Conservation (phyloP, 2,113 vertebrate genomes). For the Heterotis niloticus region DNA sequence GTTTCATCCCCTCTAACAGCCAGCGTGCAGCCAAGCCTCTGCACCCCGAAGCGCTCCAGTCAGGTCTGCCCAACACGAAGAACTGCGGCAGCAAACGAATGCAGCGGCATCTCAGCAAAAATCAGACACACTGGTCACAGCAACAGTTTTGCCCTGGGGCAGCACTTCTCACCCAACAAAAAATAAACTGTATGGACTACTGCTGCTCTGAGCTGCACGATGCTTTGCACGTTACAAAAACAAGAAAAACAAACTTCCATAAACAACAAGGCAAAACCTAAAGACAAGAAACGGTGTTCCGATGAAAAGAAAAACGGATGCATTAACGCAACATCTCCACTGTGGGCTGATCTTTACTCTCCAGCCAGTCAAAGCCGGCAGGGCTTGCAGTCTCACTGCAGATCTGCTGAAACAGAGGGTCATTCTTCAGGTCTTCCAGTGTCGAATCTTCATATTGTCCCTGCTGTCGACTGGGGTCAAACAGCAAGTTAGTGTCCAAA, state of each 20-base stretch:
- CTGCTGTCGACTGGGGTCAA: conserved; percentile 95
- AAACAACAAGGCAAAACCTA: conserved; percentile 29
- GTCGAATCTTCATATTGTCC: conserved; percentile 96
- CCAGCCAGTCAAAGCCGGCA: conserved; percentile 97
- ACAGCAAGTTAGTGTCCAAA: conserved; percentile 94
- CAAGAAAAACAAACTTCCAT: conserved; percentile 54
- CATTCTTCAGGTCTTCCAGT: conserved; percentile 98
- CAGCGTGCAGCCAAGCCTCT: too few species aligned
- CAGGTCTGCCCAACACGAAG: too few species aligned
- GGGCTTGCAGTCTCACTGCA: conserved; percentile 97
- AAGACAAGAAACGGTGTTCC: conserved; percentile 21
- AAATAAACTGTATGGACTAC: conserved; percentile 49
- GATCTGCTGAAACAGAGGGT: conserved; percentile 98
- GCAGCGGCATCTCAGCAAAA: background rate
- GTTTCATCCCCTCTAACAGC: background rate
- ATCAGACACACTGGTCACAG: background rate
- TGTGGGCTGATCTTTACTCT: conserved; percentile 98
- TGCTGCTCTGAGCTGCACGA: conserved; percentile 44
- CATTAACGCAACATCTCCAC: conserved; percentile 98
- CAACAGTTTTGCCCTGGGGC: conserved; percentile 84
- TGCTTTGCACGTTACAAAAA: conserved; percentile 46
- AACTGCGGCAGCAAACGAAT: too few species aligned
- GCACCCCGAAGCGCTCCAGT: too few species aligned
- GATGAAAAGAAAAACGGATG: conserved; percentile 55
- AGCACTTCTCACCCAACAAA: conserved; percentile 88